phyloP scores from a whole-genome alignment of 1,140 invertebrate species.

The Plutomurus gul region DNA sequence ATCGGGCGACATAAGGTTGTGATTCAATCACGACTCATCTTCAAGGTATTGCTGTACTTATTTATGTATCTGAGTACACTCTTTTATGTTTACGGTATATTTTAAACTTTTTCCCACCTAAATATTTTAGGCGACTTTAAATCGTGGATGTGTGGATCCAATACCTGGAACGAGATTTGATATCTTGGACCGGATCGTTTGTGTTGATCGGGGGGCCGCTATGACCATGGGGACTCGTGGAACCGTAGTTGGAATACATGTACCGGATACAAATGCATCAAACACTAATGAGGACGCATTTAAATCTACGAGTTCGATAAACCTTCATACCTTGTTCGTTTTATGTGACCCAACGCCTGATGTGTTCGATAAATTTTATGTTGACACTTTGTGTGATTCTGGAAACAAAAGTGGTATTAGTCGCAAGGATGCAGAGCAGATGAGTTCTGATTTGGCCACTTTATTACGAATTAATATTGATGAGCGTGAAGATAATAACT shows the following conservation, averaged over 20 bases:
- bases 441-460: not conserved
- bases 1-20: not conserved
- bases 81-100: not conserved
- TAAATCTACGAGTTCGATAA: constrained; percentile 37
- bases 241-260: constrained; percentile 49
- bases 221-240: constrained; percentile 42
- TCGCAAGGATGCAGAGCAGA: constrained; percentile 9
- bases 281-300: constrained; percentile 45
- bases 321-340: constrained; percentile 35
- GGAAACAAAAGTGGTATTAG: not conserved
- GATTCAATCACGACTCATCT: not conserved
- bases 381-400: not conserved
- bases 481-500: not conserved
- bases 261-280: constrained; percentile 8
- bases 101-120: too few relatives aligned
- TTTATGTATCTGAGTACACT: not conserved
- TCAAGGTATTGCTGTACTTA: constrained; percentile 30
- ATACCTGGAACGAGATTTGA: constrained; percentile 21
- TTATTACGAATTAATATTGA: constrained; percentile 18
- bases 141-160: constrained; percentile 45
- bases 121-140: constrained; percentile 45
- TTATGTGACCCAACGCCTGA: constrained; percentile 43
- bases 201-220: constrained; percentile 44
- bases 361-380: constrained; percentile 39
- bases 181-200: constrained; percentile 48